Conservation (phyloP, 2,113 vertebrate genomes). For the Hypanus sabinus region DNA sequence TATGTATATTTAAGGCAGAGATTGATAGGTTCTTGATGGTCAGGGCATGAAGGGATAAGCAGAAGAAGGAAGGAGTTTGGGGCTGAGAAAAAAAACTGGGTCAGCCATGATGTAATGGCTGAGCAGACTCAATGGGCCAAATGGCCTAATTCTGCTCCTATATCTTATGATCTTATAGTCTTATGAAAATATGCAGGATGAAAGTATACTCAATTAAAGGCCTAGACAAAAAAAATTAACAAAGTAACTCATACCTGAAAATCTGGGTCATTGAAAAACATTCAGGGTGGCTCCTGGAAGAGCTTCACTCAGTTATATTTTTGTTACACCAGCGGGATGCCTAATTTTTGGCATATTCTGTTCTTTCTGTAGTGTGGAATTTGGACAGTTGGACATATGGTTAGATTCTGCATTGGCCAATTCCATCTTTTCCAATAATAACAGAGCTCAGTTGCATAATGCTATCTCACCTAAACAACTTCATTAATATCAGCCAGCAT, state of each 20-base stretch:
- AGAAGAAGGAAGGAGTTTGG: no score
- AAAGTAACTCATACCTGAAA: neutral
- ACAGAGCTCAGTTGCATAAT: neutral
- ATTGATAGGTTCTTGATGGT: no score
- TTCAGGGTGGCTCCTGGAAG: neutral
- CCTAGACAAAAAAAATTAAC: neutral
- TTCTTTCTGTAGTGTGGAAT: neutral
- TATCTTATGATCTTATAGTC: no score
- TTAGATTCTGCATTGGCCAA: neutral
- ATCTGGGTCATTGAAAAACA: neutral
- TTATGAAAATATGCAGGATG: no score
- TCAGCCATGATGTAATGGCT: no score
- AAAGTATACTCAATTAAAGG: neutral
- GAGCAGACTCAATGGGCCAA: no score
- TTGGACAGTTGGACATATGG: slow-evolving; percentile 4
- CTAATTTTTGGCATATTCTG: neutral
- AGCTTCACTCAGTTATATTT: neutral
- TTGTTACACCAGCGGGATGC: neutral
- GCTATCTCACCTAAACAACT: neutral
- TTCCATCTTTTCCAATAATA: neutral
- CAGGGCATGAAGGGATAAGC: no score
- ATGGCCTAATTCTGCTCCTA: no score
- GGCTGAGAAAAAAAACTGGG: no score
- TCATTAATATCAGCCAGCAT: neutral
- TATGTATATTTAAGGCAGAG: no score